phyloP scores from a whole-genome alignment of 2,888 invertebrate species.

The Parnassius apollo region DNA sequence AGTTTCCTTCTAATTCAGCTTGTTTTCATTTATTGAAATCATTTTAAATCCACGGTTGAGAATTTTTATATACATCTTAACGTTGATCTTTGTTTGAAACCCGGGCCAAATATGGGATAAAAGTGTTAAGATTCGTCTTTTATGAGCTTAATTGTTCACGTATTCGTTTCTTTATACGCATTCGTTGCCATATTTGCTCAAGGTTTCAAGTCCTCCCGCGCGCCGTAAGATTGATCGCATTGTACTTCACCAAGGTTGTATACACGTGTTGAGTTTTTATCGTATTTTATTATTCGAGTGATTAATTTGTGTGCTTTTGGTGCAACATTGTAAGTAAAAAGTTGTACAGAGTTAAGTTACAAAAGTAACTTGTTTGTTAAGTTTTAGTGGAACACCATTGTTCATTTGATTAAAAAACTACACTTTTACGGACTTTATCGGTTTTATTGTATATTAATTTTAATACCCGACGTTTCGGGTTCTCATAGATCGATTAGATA shows the following conservation, averaged over 20 bases:
- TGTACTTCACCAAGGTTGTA: constrained; percentile 24
- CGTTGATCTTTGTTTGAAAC: constrained; percentile 5
- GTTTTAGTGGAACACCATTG: too few relatives aligned
- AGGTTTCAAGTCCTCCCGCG: constrained; percentile 24
- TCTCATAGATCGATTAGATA: too few relatives aligned
- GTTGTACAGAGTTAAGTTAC: too few relatives aligned
- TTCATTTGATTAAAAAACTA: too few relatives aligned
- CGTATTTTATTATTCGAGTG: constrained; percentile 7
- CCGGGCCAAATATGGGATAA: constrained; percentile 28
- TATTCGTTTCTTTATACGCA: constrained; percentile 27
- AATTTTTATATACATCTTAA: constrained; percentile 1
- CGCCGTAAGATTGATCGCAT: constrained; percentile 30
- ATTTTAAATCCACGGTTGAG: too few relatives aligned
- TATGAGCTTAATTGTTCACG: constrained; percentile 32
- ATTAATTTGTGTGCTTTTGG: constrained; percentile 6
- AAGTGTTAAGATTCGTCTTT: constrained; percentile 25
- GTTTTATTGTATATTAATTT: too few relatives aligned
- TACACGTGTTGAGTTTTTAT: constrained; percentile 6
- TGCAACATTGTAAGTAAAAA: constrained; percentile 13
- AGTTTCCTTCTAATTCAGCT: too few relatives aligned
- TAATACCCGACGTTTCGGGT: too few relatives aligned
- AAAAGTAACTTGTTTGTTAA: too few relatives aligned
- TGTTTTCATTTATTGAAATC: too few relatives aligned
- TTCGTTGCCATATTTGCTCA: constrained; percentile 32
- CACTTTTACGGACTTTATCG: too few relatives aligned